A percentile compares a stretch with the other conserved stretches of the same genome.
Evolutionary conservation across 2,113 vertebrate genomes (phyloP).

Genomic region (Hydrochoerus hydrochaeris): DNA sequence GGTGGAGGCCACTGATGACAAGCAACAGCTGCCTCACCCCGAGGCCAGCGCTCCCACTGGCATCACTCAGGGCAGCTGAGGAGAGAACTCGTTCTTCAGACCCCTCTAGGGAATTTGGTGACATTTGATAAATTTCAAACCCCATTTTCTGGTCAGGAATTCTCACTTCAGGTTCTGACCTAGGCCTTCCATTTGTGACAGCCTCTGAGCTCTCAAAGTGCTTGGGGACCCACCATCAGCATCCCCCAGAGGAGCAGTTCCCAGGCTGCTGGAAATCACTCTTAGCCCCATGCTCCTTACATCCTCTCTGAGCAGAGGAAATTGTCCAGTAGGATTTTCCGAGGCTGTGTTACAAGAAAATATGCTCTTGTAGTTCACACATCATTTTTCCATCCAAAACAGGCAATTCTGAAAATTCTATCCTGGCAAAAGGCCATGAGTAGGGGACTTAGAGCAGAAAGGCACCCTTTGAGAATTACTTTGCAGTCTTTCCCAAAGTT

Average conservation of each 20-base stretch:
- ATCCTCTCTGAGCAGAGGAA: background rate
- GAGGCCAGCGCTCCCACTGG: background rate
- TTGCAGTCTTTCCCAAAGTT: background rate
- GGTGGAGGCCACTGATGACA: background rate
- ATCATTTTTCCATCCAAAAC: background rate
- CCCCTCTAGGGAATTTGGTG: background rate
- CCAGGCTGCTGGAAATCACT: background rate
- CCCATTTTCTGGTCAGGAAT: background rate
- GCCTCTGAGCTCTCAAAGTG: background rate
- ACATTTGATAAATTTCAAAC: background rate
- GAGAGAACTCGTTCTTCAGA: background rate
- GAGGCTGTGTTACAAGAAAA: background rate
- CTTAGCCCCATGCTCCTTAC: background rate
- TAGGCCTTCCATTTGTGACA: conserved; percentile 2
- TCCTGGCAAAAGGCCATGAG: background rate
- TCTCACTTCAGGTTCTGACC: conserved; percentile 6
- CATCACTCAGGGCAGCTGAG: background rate
- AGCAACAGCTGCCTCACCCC: background rate
- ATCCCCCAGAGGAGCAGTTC: background rate
- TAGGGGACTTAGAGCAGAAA: background rate
- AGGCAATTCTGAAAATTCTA: background rate
- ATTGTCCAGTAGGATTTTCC: background rate
- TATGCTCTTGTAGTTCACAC: background rate
- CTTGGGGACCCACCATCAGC: background rate
- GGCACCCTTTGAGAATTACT: background rate